Evolutionary conservation across 2,888 invertebrate species (phyloP), one percentile per base, ranked within the genome.

Genomic region (Nymphalis polychloros): DNA sequence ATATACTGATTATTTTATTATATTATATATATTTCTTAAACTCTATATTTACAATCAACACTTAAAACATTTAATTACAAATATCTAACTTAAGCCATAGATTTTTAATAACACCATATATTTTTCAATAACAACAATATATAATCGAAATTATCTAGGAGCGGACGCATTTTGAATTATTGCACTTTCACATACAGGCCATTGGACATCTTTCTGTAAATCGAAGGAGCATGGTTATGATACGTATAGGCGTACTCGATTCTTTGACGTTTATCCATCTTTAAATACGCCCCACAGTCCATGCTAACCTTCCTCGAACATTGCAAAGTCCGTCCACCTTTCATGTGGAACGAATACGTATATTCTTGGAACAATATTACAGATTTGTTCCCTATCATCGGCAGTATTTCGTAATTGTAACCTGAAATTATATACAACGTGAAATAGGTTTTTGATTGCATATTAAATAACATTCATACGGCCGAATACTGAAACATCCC

Each of bases 191-290:
- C 52, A 27, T 68, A 71, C 27, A 68, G 52, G 0, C 71, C 71
- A 16, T 47, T 64, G 0, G 62, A 27, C 4, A 67, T 66, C 55
- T 49, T 71, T 16, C 52, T 50, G 17, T 70, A 73, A 8, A 70
- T 69, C 0, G 78, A 78, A 13, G 78, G 77, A 20, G 63, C 68
- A 46, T 85, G 85, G 41, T 77, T 84, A 65, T 85, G 84, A 1
- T 73, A 52, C 0, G 71, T 73, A 0, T 73, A n/a, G 0, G 68
- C 75, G 8, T 52, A 61, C 0, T 66, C 8, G 10, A 77, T 70
- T 16, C 31, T 46, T 7, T 73, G 70, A 23, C 72, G 59, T 41
- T 52, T 68, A 17, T 70, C 70, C 59, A 77, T 59, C 10, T 70
- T 76, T 2, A 77, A 60, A 8, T 71, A 73, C 8, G 77, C 77